Evolutionary conservation across 1,140 invertebrate genomes (phyloP), one percentile per base, ranked within the genome.

Genomic region (Tetranychus urticae): DNA sequence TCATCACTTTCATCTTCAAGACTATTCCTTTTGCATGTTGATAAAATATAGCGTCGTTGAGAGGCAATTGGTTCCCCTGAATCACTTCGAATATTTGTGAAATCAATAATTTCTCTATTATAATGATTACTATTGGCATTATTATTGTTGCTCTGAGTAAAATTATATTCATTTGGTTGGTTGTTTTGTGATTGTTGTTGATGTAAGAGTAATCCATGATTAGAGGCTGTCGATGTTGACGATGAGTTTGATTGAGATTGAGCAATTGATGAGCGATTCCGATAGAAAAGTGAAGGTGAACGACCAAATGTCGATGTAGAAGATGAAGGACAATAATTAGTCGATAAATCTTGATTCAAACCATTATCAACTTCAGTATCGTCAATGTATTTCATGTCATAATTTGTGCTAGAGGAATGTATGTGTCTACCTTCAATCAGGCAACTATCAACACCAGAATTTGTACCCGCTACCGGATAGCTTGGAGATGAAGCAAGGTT

Each of bases 351-450:
- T 34, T n/a, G 10, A 48, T 12, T 10, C n/a, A 42, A 36, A 12
- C 5, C 12, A 56, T 48, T 52, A 42, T 61, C 60, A 2, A 39
- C 33, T n/a, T 61, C 72, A 45, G 37, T 10, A 47, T 76, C 73
- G 61, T 75, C 74, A 57, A 75, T 73, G 62, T 68, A 74, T 55
- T 72, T 72, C 35, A 73, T 66, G 55, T 73, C 68, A 59, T 59
- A 14, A n/a, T 33, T 6, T 37, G 39, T 42, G 39, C 10, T 42
- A 10, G 39, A 42, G 5, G 39, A 6, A 42, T 42, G 39, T 6
- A 42, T 42, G 10, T 42, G 39, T 42, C 10, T 42, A 6, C 39
- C 39, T 42, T 42, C 39, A 42, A 42, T 10, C 10, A 42, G 10
- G 10, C 39, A 42, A 42, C 10, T 10, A 10, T 42, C 39, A 10